Conservation (phyloP, 2,888 invertebrate genomes). For the Drosophila pullipes region DNA sequence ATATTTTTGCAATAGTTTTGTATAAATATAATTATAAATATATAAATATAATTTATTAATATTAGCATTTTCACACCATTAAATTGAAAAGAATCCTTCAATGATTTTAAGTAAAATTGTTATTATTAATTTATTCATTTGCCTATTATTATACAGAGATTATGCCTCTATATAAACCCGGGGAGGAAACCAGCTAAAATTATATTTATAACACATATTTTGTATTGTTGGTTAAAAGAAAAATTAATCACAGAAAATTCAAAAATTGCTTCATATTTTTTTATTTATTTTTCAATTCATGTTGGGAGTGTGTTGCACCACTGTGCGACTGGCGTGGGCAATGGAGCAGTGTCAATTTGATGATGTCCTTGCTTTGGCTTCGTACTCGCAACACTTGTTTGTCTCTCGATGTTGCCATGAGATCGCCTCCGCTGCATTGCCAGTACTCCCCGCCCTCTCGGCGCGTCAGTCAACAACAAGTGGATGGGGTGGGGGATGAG, state of each 20-base stretch:
- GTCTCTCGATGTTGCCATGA: constrained; percentile 43
- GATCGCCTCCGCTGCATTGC: constrained; percentile 12
- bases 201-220: too few relatives aligned
- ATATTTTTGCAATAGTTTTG: neutral
- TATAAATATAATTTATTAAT: neutral
- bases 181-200: accelerated
- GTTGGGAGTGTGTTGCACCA: constrained; percentile 6
- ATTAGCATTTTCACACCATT: neutral
- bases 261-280: neutral
- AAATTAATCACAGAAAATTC: neutral
- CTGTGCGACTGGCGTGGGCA: constrained; percentile 42
- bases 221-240: too few relatives aligned
- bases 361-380: constrained; percentile 73
- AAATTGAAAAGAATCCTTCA: accelerated
- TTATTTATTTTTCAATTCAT: neutral
- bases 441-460: neutral
- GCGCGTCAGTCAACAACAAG: constrained; percentile 18
- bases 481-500: neutral
- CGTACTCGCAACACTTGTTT: constrained; percentile 30
- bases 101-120: neutral
- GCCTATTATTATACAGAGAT: too few relatives aligned
- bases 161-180: too few relatives aligned
- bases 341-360: constrained; percentile 66
- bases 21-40: too few relatives aligned
- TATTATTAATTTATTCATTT: neutral